Evolutionary conservation across 2,113 vertebrate species (phyloP), one percentile per base, ranked within the genome.

Genomic region (Solea senegalensis): DNA sequence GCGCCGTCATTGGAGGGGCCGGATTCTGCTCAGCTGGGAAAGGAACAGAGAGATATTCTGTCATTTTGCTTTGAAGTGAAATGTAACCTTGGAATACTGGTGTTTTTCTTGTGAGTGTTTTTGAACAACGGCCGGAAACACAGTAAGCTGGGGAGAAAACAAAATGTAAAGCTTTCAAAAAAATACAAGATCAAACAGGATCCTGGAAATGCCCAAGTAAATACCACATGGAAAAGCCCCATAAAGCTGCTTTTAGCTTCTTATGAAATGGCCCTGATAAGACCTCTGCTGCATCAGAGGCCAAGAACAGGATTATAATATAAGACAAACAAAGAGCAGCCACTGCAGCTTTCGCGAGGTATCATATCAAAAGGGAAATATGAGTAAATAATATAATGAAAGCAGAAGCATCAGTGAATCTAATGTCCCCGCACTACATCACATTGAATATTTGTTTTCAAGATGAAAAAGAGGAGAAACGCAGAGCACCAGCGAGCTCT

Each of bases 11-110:
- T 4, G 95, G 93, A 11, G 93, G 86, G 27, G 94, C 73, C 0
- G 93, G 94, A 76, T 98, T 99, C 92, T 98, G 96, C 72, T 98
- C 95, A 65, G 97, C 97, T 98, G 41, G 40, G 70, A 51, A 1
- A 15, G 8, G 53, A 65, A 69, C 15, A 53, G 13, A 21, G 10
- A 8, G 16, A 45, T 15, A n/a, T n/a, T 9, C 43, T 52, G n/a
- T 55, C 7, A 70, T 69, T 53, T n/a, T 50, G 49, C 14, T 50
- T 50, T 50, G 14, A 50, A 13, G 49, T 72, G 14, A 60, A 57
- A 52, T 50, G 2, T 48, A 39, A 65, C 49, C 49, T 46, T 34
- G n/a, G 27, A 62, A 72, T 48, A 66, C 40, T 27, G 10, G 1
- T 61, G 9, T 50, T 59, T 69, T 34, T 57, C n/a, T n/a, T 11